phyloP scores from a whole-genome alignment of 64 coral and sea anemone species.

The Catalaphyllia jardinei region DNA sequence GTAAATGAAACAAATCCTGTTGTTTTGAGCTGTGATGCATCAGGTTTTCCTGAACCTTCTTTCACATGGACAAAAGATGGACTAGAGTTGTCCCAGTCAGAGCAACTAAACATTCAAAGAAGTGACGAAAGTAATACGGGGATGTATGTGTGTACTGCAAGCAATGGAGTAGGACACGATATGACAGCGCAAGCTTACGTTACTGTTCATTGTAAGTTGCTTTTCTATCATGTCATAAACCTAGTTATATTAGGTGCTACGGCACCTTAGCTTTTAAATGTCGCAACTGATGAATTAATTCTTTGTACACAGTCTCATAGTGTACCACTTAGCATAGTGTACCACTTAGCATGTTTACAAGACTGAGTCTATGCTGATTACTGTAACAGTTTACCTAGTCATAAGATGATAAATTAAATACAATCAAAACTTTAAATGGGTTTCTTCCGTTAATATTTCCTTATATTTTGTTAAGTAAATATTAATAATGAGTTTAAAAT shows the following conservation, averaged over 20 bases:
- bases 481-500: no score
- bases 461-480: no score
- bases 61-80: background rate
- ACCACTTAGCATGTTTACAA: no score
- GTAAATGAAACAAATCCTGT: background rate
- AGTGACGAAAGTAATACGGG: background rate
- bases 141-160: background rate
- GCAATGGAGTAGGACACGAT: background rate
- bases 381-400: no score
- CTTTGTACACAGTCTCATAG: no score
- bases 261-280: background rate
- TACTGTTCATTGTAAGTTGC: conserved; percentile 12
- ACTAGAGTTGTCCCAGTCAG: no score
- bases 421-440: no score
- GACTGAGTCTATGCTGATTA: no score
- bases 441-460: no score
- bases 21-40: background rate
- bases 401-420: no score
- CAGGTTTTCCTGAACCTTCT: conserved; percentile 1
- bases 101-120: background rate
- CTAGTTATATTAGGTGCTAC: background rate
- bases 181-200: background rate
- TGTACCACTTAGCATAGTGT: no score
- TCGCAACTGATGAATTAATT: no score
- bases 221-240: background rate